Evolutionary conservation across 2,888 invertebrate genomes (phyloP).

Genomic region (Hybos culiciformis): DNA sequence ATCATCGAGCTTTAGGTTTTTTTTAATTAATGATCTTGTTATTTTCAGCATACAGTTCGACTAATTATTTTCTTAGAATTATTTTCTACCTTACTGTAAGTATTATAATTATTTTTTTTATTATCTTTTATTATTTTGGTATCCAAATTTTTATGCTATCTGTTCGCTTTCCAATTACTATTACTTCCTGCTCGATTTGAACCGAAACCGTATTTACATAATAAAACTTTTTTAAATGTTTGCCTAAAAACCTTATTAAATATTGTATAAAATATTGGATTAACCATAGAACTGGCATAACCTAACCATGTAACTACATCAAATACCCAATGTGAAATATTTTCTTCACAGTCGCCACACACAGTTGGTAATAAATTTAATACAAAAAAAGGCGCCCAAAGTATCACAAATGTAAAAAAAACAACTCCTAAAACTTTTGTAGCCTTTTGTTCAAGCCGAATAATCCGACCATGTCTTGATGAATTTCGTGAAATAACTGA

Average conservation of each 20-base stretch:
- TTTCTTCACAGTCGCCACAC: slow-evolving; percentile 64
- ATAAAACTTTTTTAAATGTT: slow-evolving; percentile 74
- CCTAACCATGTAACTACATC: slow-evolving; percentile 87
- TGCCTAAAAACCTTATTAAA: slow-evolving; percentile 89
- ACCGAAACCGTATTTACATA: slow-evolving; percentile 56
- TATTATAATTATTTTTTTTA: no score
- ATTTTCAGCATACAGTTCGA: no score
- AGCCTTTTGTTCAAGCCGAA: slow-evolving; percentile 87
- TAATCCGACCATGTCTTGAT: slow-evolving; percentile 67
- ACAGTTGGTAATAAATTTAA: slow-evolving; percentile 74
- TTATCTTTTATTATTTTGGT: no score
- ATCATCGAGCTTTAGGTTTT: no score
- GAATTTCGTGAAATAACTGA: slow-evolving; percentile 70
- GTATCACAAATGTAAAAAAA: slow-evolving; percentile 84
- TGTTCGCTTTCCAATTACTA: slow-evolving; percentile 41
- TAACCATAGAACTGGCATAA: slow-evolving; percentile 87
- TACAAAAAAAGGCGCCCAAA: slow-evolving; percentile 94
- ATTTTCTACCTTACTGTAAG: no score
- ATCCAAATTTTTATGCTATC: no score
- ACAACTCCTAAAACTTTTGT: slow-evolving; percentile 91
- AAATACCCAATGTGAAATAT: slow-evolving; percentile 64
- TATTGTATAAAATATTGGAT: slow-evolving; percentile 91
- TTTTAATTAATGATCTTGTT: no score
- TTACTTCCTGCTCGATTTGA: slow-evolving; percentile 33
- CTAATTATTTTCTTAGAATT: no score